Percentiles rank a stretch among this genome's conserved stretches.
Evolutionary conservation across 1,140 invertebrate genomes (phyloP).

Genomic region (Tetramorium simillimum): DNA sequence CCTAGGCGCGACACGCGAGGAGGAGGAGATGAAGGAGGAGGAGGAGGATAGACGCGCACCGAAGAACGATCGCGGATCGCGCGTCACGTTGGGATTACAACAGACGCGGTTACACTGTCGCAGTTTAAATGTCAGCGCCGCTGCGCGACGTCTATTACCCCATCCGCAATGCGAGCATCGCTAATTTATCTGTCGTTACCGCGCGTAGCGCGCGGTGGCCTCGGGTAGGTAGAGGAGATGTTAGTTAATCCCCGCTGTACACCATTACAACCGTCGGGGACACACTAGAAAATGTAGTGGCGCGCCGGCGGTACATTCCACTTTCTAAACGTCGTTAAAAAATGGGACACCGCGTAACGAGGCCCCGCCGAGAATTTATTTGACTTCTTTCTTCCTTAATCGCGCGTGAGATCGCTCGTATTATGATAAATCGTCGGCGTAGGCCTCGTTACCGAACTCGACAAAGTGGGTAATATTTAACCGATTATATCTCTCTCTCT

Average conservation of each 20-base stretch:
- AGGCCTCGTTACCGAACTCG: not conserved
- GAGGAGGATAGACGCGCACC: not conserved
- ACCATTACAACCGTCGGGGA: conserved; percentile 58
- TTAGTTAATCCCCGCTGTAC: conserved; percentile 67
- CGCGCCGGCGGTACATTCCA: conserved; percentile 57
- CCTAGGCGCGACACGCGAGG: conserved; percentile 30
- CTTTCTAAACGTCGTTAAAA: conserved; percentile 67
- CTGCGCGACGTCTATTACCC: conserved; percentile 73
- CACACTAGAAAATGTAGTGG: conserved; percentile 60
- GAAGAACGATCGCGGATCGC: not conserved
- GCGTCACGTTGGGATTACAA: conserved; percentile 64
- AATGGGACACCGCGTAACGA: conserved; percentile 32
- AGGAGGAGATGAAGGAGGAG: conserved; percentile 58
- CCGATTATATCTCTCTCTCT: not conserved
- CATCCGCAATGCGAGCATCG: conserved; percentile 75
- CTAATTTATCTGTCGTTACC: conserved; percentile 75
- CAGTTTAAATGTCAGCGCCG: conserved; percentile 72
- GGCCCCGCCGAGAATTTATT: conserved; percentile 30
- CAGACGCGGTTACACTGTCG: conserved; percentile 68
- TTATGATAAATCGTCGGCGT: conserved; percentile 35
- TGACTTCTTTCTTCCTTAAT: conserved; percentile 4
- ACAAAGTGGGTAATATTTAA: conserved; percentile 34
- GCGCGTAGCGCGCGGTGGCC: conserved; percentile 2
- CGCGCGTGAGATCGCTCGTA: conserved; percentile 7
- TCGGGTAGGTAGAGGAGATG: not conserved